Evolutionary conservation across 1,140 invertebrate genomes (phyloP).

Genomic region (Battus philenor): DNA sequence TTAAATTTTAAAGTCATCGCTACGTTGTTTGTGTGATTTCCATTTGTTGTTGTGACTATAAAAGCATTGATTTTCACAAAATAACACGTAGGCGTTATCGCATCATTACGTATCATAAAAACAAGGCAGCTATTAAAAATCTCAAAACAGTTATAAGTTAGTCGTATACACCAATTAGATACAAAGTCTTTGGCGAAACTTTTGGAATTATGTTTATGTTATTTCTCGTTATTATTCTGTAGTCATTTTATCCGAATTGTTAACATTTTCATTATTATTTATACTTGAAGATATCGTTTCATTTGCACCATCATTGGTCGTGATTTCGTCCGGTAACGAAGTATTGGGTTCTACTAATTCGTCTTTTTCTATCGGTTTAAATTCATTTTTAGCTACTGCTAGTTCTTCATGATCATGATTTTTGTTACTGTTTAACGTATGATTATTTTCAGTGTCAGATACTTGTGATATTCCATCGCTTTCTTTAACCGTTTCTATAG

Average conservation of each 20-base stretch:
- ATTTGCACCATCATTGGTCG: slow-evolving; percentile 18
- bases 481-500: slow-evolving; percentile 37
- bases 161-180: slow-evolving; percentile 1
- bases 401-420: neutral
- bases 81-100: too few relatives aligned
- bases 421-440: neutral
- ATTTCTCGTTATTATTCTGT: too few relatives aligned
- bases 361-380: slow-evolving; percentile 7
- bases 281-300: slow-evolving; percentile 11
- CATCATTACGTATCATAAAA: too few relatives aligned
- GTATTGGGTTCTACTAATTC: neutral
- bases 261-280: slow-evolving; percentile 3
- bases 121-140: neutral
- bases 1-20: too few relatives aligned
- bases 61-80: too few relatives aligned
- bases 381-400: neutral
- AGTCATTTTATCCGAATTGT: slow-evolving; percentile 14
- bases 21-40: too few relatives aligned
- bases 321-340: slow-evolving; percentile 3
- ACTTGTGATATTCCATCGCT: neutral
- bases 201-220: neutral
- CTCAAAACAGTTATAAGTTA: neutral
- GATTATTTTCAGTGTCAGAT: neutral
- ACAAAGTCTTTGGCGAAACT: neutral
- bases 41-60: too few relatives aligned